Evolutionary conservation across 2,797 vertebrate genomes (phyloP), one percentile per base, ranked within the genome.

Genomic region (Salmo trutta): DNA sequence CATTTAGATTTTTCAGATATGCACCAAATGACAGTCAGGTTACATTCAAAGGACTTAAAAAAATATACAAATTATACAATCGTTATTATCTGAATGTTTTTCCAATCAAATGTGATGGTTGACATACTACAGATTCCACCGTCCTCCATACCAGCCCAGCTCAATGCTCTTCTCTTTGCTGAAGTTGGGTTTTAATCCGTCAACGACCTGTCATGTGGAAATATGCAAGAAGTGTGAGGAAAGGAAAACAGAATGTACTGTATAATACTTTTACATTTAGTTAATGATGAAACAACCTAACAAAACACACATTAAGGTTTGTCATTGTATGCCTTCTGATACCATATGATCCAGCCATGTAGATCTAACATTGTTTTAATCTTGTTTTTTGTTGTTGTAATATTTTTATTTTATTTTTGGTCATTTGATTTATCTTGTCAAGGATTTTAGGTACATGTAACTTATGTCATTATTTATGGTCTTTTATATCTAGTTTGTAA

Each of bases 401-500:
- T 88, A 84, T 70, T 79, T 86, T 88, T 90, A 92, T 72, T 77
- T 93, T 88, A 95, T 92, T 90, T 93, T 95, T 94, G 92, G 91
- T 90, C 19, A 41, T 88, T 93, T 93, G 91, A 86, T 74, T 87
- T 12, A 47, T 92, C 92, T 88, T 93, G 88, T 95, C 93, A 87
- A 94, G 93, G 93, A 95, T 94, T 93, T 96, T 98, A 98, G 96
- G 96, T 97, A 97, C 96, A 96, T 96, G 94, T 98, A 99, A 98
- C 96, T 99, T 98, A 99, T 98, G 96, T 96, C 95, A 96, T 98
- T 98, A 99, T 99, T 99, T 99, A 99, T 99, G 97, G 95, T 96
- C 96, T 99, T 99, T 99, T 99, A 97, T 98, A 99, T 96, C 96
- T 99, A 99, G 97, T 99, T 99, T 99, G 96, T 98, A 98, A 98